Base-by-base conservation (phyloP, 37 sponge, comb jelly and placozoan species). In the Aphrocallistes beatrix region DNA sequence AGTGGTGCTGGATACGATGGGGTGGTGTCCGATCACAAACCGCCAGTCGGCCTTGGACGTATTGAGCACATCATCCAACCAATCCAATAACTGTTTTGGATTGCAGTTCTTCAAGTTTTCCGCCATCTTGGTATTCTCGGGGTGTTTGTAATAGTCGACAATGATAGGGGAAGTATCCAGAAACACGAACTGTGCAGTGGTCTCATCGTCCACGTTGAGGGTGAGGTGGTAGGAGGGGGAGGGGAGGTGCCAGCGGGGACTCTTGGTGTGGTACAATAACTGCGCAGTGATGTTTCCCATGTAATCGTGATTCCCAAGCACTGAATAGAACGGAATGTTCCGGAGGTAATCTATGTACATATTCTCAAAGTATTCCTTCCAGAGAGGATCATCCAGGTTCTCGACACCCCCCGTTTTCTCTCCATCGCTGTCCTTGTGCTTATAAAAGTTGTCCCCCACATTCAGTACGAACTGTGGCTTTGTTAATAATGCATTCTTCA, bases 401-500 rank as follows among this genome's bases (percentile, higher is more conserved):
- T 36, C 37, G 23, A 86, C 81, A 3, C 86, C 86, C 13, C 86
- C 86, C 81, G 83, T 37, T 6, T 38, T 36, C 40, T 86, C 8
- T 34, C 86, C 86, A 17, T 81, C 8, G 17, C 81, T 28, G 86
- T 81, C 81, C 21, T 38, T 37, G 37, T 38, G 36, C 28, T 81
- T 81, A 82, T 86, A 86, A 37, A 86, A 86, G 30, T 86, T 86
- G 39, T 86, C 86, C 13, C 86, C 86, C 21, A 86, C 86, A 23
- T 86, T 86, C 30, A 86, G 82, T 16, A 86, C 81, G 25, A 86
- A 86, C 1, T 81, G 13, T 8, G 81, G 37, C 25, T 81, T 10
- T 16, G 9, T 10, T 9, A 36, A 23, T 1, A 81, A 16, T 6
- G 38, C 86, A 8, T 37, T 81, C 25, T 10, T 34, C 75, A 81